Percentiles rank a stretch among this genome's conserved stretches.
These are phyloP conservation scores for Petrocephalus zakoni DNA, from an alignment of 2,113 vertebrate genomes.

Conservation along the genomic window DNA sequence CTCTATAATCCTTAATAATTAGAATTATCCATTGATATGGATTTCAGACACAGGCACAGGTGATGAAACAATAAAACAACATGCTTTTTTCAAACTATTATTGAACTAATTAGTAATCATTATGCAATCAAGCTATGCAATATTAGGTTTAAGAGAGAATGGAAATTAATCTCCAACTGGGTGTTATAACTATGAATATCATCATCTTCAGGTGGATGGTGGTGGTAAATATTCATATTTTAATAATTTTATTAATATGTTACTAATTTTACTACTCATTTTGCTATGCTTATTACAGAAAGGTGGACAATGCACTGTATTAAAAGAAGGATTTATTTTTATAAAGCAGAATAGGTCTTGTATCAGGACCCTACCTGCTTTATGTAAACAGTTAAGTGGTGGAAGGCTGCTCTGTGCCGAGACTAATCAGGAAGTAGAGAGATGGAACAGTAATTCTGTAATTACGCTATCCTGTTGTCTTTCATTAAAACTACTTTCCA, in stretches of 20 bases:
- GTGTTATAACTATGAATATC: not conserved
- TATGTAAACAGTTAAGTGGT: not conserved
- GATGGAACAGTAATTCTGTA: not conserved
- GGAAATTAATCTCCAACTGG: not conserved
- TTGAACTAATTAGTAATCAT: not conserved
- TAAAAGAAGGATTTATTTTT: not conserved
- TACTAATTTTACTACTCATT: not conserved
- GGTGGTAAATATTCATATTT: not conserved
- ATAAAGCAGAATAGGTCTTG: not conserved
- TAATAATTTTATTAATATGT: not conserved
- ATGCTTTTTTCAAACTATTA: not conserved
- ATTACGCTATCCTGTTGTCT: not conserved
- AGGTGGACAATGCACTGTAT: not conserved
- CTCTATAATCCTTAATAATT: not conserved
- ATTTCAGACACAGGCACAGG: not conserved
- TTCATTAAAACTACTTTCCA: constrained; percentile 1
- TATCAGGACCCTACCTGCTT: not conserved
- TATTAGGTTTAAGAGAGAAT: not conserved
- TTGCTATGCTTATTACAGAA: not conserved
- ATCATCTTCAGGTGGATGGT: not conserved
- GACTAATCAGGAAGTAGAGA: not conserved
- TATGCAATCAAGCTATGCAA: not conserved
- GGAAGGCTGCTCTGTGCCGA: not conserved
- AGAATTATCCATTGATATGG: not conserved
- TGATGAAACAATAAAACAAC: not conserved